Evolutionary conservation across 2,113 vertebrate genomes (phyloP), one percentile per base, ranked within the genome.

Genomic region (Paradisaea rubra): DNA sequence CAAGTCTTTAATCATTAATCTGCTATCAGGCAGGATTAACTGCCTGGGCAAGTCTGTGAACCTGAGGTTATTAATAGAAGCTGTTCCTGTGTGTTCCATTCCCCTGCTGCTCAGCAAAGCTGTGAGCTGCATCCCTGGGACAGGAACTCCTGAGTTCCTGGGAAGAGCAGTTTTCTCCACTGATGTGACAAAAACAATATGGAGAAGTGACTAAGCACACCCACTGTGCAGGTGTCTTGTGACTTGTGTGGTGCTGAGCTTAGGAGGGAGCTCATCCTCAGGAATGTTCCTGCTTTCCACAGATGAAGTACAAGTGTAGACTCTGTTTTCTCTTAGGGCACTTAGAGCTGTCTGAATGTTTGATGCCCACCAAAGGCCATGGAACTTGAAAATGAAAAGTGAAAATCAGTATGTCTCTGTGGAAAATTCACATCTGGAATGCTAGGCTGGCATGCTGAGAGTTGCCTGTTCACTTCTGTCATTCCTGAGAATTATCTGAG

Each of bases 1-100:
- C 89, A 60, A 94, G 82, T 59, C 72, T 66, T 93, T 95, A 95
- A 96, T 94, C 89, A 95, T 95, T 97, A 96, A 96, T 95, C 91
- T 80, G 88, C 30, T 92, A 92, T 86, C 80, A 44, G 39, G 80
- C 86, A 71, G 82, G 76, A 95, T 95, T 94, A 93, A 60, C 64
- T 93, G 95, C 96, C 91, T 68, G 85, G 73, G 73, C 84, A 86
- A 90, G 56, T 44, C 83, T 59, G 31, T 84, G 78, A 81, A 88
- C 42, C 60, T 66, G 68, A 52, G 30, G 8, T 86, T 94, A 91
- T 94, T 95, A 86, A 73, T 78, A 94, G 89, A 42, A 81, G 35
- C 78, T 87, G 25, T 60, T 92, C 56, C 52, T 89, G 42, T 37
- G 65, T 2, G 1, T 86, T 89, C 70, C 28, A 4, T 84, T 87